Evolutionary conservation across 2,888 invertebrate genomes (phyloP).

Genomic region (Cenopis cana): DNA sequence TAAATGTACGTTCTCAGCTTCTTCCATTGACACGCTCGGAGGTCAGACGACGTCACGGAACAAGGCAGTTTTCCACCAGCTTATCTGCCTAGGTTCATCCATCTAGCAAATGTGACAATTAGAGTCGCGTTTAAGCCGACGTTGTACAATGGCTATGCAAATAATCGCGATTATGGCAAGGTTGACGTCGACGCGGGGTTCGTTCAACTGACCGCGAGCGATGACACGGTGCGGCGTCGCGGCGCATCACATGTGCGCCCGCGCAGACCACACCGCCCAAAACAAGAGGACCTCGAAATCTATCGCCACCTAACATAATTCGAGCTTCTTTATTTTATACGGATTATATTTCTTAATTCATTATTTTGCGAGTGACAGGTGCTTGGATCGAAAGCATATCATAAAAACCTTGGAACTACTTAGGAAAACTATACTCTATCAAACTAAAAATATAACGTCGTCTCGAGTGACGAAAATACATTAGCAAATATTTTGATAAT

Average conservation of each 20-base stretch:
- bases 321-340: not conserved
- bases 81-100: slow-evolving; percentile 49
- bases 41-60: slow-evolving; percentile 33
- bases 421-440: not conserved
- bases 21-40: not conserved
- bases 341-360: slow-evolving; percentile 1
- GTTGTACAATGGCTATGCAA: slow-evolving; percentile 80
- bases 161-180: slow-evolving; percentile 84
- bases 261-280: slow-evolving; percentile 43
- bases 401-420: not conserved
- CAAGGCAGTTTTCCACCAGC: slow-evolving; percentile 16
- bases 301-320: not conserved
- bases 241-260: slow-evolving; percentile 59
- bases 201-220: slow-evolving; percentile 85
- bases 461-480: slow-evolving; percentile 47
- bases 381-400: not conserved
- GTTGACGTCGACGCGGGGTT: slow-evolving; percentile 83
- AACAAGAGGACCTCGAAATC: slow-evolving; percentile 8
- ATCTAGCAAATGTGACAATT: slow-evolving; percentile 62
- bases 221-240: slow-evolving; percentile 82
- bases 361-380: slow-evolving; percentile 4
- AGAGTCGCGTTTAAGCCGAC: slow-evolving; percentile 67
- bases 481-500: slow-evolving; percentile 30
- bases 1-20: not conserved
- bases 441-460: not conserved